phyloP scores from a whole-genome alignment of 2,888 invertebrate species.

The Dryobota labecula region DNA sequence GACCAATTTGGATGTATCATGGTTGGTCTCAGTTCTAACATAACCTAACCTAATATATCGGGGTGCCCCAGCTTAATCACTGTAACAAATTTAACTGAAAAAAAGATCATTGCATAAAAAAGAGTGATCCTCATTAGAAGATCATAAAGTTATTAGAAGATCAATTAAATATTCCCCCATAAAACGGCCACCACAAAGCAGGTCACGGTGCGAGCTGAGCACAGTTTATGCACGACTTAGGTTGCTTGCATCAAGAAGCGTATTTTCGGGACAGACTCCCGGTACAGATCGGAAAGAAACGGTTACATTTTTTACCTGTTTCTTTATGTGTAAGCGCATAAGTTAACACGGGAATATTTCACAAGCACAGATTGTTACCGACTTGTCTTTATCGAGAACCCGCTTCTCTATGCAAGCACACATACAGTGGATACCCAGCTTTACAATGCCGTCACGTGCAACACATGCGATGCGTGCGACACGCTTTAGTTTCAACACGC shows the following conservation, averaged over 20 bases:
- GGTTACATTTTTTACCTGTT: too few species aligned
- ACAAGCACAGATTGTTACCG: neutral
- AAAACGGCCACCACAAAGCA: neutral
- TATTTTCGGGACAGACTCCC: neutral
- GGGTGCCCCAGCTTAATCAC: neutral
- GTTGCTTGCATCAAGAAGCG: neutral
- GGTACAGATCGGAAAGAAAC: too few species aligned
- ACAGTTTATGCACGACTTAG: neutral
- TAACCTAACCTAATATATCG: neutral
- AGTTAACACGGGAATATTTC: neutral
- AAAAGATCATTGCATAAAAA: neutral
- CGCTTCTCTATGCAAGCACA: neutral
- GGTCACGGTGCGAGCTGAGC: neutral
- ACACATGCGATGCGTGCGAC: conserved; percentile 31
- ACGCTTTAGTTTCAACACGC: conserved; percentile 32
- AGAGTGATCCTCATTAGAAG: neutral
- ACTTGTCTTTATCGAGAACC: neutral
- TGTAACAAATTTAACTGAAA: neutral
- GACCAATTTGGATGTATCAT: too few species aligned
- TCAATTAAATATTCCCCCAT: neutral
- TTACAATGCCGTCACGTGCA: conserved; percentile 47
- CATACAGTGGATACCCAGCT: neutral
- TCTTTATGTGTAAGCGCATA: too few species aligned
- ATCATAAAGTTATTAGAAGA: neutral
- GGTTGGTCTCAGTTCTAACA: neutral